A percentile compares a stretch with the other conserved stretches of the same genome.
Conservation (phyloP, 2,113 vertebrate species). For the Podiceps cristatus region DNA sequence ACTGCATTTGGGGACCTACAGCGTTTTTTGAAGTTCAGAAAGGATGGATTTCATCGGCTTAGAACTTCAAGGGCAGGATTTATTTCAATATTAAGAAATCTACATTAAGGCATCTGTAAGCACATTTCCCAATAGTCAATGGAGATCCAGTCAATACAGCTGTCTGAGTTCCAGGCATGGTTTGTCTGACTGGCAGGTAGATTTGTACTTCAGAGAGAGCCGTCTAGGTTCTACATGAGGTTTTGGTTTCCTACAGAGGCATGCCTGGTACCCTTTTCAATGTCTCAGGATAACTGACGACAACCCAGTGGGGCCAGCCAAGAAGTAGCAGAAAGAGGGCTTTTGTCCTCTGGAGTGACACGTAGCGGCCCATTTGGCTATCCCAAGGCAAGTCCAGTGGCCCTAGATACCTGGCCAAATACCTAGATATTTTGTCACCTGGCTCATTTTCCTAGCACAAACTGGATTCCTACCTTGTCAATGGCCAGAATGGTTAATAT, state of each 20-base stretch:
- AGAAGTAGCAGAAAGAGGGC: not conserved
- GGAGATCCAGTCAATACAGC: not conserved
- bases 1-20: not conserved
- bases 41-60: not conserved
- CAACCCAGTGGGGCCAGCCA: not conserved
- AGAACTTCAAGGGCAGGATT: not conserved
- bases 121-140: not conserved
- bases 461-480: not conserved
- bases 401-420: not conserved
- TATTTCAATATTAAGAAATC: not conserved
- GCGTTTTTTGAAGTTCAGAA: not conserved
- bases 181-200: not conserved
- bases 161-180: not conserved
- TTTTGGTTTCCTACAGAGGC: not conserved
- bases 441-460: not conserved
- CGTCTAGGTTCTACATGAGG: not conserved
- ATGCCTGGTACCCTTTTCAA: not conserved
- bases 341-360: not conserved
- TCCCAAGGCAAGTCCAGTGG: not conserved
- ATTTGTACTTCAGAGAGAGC: not conserved
- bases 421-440: not conserved
- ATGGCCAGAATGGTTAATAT: not conserved
- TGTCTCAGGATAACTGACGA: not conserved
- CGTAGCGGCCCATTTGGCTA: not conserved
- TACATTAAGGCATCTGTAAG: not conserved